Conservation (phyloP, 1,140 invertebrate species). For the Gonatopus flavifemur region DNA sequence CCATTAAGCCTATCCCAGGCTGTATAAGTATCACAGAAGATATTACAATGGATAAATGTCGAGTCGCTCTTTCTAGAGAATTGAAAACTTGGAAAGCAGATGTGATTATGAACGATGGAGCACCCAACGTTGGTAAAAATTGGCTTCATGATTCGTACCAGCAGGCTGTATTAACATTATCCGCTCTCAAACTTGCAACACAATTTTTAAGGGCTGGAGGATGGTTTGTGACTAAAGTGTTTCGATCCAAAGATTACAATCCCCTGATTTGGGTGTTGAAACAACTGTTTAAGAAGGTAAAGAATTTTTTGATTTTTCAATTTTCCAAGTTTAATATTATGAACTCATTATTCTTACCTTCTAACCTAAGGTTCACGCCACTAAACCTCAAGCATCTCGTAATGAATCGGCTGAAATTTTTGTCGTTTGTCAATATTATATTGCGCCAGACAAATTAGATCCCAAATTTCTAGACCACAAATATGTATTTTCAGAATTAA, state of each 20-base stretch:
- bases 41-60: slow-evolving; percentile 94
- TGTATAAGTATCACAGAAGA: slow-evolving; percentile 90
- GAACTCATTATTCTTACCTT: slow-evolving; percentile 15
- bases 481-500: slow-evolving; percentile 93
- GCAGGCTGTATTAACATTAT: slow-evolving; percentile 87
- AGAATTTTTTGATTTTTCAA: slow-evolving; percentile 4
- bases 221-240: slow-evolving; percentile 98
- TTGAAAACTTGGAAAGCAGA: slow-evolving; percentile 96
- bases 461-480: slow-evolving; percentile 92
- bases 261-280: slow-evolving; percentile 93
- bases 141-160: slow-evolving; percentile 98
- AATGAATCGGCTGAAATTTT: slow-evolving; percentile 99
- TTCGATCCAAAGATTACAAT: slow-evolving; percentile 98
- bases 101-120: slow-evolving; percentile 95
- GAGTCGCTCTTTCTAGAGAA: slow-evolving; percentile 76
- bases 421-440: slow-evolving; percentile 93
- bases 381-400: slow-evolving; percentile 97
- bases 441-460: slow-evolving; percentile 93
- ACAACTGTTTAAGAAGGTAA: slow-evolving; percentile 88
- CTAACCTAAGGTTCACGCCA: slow-evolving; percentile 77
- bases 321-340: not conserved
- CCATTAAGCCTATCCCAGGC: slow-evolving; percentile 90
- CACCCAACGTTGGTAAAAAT: slow-evolving; percentile 97
- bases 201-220: slow-evolving; percentile 91
- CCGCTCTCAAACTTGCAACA: slow-evolving; percentile 90